phyloP scores from a whole-genome alignment of 2,113 vertebrate species.

The Neolamprologus modestus region DNA sequence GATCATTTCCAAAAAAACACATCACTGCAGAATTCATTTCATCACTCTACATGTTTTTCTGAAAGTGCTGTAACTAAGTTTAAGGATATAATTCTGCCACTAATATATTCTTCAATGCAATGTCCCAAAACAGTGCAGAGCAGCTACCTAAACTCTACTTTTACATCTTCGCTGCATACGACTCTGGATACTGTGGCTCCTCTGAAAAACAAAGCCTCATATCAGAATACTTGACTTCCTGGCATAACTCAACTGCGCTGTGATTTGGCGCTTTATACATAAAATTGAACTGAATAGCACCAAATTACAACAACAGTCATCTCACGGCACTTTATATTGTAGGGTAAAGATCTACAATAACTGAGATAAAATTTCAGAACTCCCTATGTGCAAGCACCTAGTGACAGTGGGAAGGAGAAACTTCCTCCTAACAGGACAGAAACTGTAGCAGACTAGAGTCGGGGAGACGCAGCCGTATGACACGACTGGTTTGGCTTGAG shows the following conservation, averaged over 20 bases:
- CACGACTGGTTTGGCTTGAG: rapidly evolving
- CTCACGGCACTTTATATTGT: neutral
- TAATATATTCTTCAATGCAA: neutral
- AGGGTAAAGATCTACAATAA: neutral
- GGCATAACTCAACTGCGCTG: rapidly evolving
- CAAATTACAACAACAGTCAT: neutral
- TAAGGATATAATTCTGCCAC: neutral
- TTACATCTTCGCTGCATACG: neutral
- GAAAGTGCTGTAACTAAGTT: neutral
- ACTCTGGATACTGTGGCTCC: neutral
- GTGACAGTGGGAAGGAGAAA: neutral
- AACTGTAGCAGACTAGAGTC: neutral
- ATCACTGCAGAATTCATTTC: neutral
- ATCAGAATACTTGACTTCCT: neutral
- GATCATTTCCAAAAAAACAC: neutral
- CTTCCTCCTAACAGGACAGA: neutral
- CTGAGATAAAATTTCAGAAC: neutral
- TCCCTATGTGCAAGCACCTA: neutral
- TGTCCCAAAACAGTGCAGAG: neutral
- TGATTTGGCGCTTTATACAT: neutral
- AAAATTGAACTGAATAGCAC: neutral
- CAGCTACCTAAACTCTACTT: neutral
- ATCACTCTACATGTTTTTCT: neutral
- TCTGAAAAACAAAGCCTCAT: neutral
- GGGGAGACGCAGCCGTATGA: rapidly evolving